These are phyloP conservation scores for Drosophila orosa DNA, from an alignment of 1,140 invertebrate genomes.

Conservation along the genomic window DNA sequence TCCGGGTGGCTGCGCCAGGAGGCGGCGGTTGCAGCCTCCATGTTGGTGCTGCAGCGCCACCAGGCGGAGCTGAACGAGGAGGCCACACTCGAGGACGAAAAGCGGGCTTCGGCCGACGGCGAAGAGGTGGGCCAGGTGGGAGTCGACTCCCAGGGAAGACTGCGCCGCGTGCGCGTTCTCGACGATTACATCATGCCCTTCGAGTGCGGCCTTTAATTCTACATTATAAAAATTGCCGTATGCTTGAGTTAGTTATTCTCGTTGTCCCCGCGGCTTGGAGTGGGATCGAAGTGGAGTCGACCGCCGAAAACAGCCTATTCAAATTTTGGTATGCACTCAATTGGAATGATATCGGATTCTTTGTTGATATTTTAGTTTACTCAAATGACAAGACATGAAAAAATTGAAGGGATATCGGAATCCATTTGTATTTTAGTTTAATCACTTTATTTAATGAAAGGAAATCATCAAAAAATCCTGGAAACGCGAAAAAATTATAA, in stretches of 20 bases:
- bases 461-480: not conserved
- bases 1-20: conserved; percentile 64
- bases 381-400: not conserved
- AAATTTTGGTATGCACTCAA: conserved; percentile 17
- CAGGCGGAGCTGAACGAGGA: conserved; percentile 24
- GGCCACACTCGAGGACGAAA: conserved; percentile 1
- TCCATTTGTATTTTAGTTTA: not conserved
- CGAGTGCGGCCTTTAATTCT: conserved; percentile 41
- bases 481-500: not conserved
- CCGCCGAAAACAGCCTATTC: not conserved
- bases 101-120: not conserved
- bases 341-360: not conserved
- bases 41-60: conserved; percentile 50
- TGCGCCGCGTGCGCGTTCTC: conserved; percentile 55
- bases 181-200: conserved; percentile 66
- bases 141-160: conserved; percentile 47
- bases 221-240: not conserved
- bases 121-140: conserved; percentile 39
- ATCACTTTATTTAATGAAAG: not conserved
- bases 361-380: not conserved
- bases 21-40: conserved; percentile 58
- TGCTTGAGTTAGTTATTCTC: conserved; percentile 11
- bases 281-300: not conserved
- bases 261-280: not conserved
- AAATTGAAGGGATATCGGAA: not conserved